Conservation (phyloP, 2,797 vertebrate species). For the Malurus splendens region DNA sequence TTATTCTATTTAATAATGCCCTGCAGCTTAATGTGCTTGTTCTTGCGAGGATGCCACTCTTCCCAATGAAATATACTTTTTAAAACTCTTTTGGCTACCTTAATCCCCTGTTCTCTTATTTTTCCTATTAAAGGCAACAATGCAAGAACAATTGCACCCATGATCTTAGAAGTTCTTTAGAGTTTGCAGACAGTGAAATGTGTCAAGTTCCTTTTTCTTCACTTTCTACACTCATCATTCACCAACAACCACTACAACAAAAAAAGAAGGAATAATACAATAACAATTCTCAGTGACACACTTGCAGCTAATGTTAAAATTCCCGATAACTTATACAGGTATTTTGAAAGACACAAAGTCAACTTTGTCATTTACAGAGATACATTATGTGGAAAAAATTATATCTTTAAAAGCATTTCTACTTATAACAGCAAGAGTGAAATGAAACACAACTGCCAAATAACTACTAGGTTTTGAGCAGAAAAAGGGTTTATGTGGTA, state of each 20-base stretch:
- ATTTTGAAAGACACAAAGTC: conserved; percentile 29
- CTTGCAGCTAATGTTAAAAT: not conserved
- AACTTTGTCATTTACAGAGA: conserved; percentile 15
- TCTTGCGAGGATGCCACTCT: conserved; percentile 43
- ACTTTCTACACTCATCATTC: not conserved
- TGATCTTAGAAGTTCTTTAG: not conserved
- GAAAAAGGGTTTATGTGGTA: not conserved
- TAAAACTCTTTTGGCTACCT: conserved; percentile 32
- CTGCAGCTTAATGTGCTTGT: conserved; percentile 31
- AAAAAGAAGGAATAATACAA: not conserved
- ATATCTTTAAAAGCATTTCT: conserved; percentile 43
- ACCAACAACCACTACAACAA: not conserved
- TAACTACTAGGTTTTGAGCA: conserved; percentile 6
- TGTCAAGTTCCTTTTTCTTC: not conserved
- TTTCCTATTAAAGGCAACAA: conserved; percentile 6
- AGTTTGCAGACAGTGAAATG: not conserved
- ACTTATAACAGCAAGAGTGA: conserved; percentile 29
- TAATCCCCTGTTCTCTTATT: not conserved
- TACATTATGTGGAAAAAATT: conserved; percentile 26
- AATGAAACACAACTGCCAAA: conserved; percentile 33
- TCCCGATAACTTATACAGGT: not conserved
- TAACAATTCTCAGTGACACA: not conserved
- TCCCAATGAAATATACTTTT: not conserved
- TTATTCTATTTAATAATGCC: conserved; percentile 26
- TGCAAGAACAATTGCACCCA: not conserved